Evolutionary conservation across 2,113 vertebrate genomes (phyloP).

Genomic region (Burhinus bistriatus): DNA sequence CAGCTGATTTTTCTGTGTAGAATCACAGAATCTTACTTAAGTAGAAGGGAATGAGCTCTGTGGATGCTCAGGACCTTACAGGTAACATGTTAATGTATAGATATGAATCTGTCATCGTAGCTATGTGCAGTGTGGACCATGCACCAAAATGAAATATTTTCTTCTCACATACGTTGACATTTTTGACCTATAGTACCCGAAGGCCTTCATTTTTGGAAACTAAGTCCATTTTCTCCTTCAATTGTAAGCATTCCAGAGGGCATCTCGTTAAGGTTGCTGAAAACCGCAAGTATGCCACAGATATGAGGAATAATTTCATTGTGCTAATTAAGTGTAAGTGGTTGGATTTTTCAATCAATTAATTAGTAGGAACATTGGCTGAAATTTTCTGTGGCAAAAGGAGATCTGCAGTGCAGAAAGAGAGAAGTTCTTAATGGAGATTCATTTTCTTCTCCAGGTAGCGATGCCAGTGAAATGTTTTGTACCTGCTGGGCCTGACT

Average conservation of each 20-base stretch:
- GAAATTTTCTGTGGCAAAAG: background rate
- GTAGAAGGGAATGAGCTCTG: background rate
- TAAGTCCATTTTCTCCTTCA: background rate
- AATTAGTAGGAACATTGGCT: background rate
- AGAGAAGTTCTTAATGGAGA: background rate
- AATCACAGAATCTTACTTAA: background rate
- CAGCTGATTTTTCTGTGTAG: background rate
- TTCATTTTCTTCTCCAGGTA: background rate
- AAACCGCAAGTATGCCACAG: background rate
- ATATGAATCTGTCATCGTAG: background rate
- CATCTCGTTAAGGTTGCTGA: background rate
- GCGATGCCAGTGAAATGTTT: background rate
- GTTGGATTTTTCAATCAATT: background rate
- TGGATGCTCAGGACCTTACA: background rate
- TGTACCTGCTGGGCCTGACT: background rate
- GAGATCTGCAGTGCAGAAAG: background rate
- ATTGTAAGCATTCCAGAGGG: background rate
- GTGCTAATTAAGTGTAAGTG: constrained; percentile 1
- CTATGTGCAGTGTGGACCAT: background rate
- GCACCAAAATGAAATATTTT: background rate
- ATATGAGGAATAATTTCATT: background rate
- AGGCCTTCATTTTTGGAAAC: background rate
- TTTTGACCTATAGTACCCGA: background rate
- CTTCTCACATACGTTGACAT: background rate
- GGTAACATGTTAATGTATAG: background rate